Evolutionary conservation across 2,113 vertebrate genomes (phyloP).

Genomic region (Callocephalon fimbriatum): DNA sequence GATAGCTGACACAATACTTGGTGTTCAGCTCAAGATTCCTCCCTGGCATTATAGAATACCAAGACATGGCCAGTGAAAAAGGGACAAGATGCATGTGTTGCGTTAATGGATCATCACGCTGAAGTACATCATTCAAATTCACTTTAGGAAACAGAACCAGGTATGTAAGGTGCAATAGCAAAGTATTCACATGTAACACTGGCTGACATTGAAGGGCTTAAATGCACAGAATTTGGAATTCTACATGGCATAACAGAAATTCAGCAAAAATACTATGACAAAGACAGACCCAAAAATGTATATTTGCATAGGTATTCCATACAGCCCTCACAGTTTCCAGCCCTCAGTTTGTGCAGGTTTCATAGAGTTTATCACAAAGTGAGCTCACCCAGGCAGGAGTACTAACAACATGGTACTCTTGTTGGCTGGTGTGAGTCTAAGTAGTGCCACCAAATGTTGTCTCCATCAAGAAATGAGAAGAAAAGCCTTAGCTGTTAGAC

Average conservation of each 20-base stretch:
- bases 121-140: not conserved
- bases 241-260: not conserved
- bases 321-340: not conserved
- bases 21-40: not conserved
- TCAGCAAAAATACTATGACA: not conserved
- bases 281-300: not conserved
- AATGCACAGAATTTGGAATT: not conserved
- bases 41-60: not conserved
- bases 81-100: not conserved
- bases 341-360: accelerated
- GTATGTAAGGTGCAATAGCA: not conserved
- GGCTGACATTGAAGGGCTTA: not conserved
- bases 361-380: accelerated
- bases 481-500: not conserved
- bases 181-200: not conserved
- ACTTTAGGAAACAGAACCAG: not conserved
- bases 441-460: not conserved
- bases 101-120: not conserved
- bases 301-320: not conserved
- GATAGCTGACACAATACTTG: not conserved
- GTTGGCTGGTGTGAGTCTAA: accelerated
- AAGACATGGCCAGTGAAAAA: not conserved
- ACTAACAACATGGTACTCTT: not conserved
- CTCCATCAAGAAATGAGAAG: not conserved
- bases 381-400: not conserved